A percentile compares a stretch with the other conserved stretches of the same genome.
Conservation (phyloP, 2,113 vertebrate genomes). For the Lichenostomus cassidix region DNA sequence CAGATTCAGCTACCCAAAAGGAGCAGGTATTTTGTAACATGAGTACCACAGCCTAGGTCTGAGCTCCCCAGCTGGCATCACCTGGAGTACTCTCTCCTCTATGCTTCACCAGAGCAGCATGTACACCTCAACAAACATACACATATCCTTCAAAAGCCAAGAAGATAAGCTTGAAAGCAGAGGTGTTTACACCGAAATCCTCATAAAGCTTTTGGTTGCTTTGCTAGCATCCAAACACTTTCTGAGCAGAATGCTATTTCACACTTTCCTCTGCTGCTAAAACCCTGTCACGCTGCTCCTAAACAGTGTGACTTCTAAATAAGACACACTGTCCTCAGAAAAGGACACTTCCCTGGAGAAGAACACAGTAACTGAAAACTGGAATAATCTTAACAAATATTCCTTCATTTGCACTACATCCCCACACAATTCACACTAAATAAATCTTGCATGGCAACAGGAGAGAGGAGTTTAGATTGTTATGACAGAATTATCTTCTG, state of each 20-base stretch:
- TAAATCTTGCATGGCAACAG: background rate
- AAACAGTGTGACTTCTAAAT: background rate
- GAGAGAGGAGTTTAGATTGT: background rate
- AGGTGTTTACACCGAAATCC: background rate
- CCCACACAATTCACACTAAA: background rate
- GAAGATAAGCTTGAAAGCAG: background rate
- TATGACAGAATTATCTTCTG: background rate
- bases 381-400: background rate
- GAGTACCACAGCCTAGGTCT: background rate
- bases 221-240: background rate
- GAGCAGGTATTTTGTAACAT: background rate
- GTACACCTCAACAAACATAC: accelerated
- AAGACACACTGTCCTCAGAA: background rate
- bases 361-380: background rate
- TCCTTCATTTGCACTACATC: background rate
- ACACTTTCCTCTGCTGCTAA: background rate
- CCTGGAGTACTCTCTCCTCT: too few species aligned
- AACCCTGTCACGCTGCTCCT: background rate
- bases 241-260: background rate
- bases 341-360: background rate
- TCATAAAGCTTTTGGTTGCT: background rate
- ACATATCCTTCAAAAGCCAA: background rate
- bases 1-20: background rate
- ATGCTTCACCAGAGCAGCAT: accelerated
- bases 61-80: background rate